A percentile compares a stretch with the other conserved stretches of the same genome.
phyloP scores from a whole-genome alignment of 2,888 invertebrate genomes.

The Pyrrhosoma nymphula region DNA sequence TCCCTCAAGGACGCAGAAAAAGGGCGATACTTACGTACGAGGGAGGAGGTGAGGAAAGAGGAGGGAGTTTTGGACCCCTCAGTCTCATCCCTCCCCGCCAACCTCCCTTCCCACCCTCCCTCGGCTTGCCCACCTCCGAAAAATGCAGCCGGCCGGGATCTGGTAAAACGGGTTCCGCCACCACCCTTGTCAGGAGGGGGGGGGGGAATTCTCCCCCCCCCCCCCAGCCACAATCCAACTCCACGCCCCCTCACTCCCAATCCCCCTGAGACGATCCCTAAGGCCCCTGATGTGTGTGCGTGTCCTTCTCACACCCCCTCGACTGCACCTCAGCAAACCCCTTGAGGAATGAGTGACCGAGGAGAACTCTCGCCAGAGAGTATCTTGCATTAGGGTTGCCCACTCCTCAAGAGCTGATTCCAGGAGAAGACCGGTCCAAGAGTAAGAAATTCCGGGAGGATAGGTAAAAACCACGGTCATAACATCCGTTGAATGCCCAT shows the following conservation, averaged over 20 bases:
- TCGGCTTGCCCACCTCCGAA: background rate
- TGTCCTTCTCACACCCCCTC: background rate
- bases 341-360: background rate
- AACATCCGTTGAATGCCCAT: no score
- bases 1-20: slow-evolving; percentile 34
- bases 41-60: background rate
- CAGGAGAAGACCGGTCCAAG: no score
- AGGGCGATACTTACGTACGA: slow-evolving; percentile 25
- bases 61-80: no score
- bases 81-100: background rate
- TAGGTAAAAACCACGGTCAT: no score
- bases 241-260: background rate
- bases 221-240: background rate
- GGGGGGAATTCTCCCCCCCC: background rate
- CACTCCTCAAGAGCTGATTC: no score
- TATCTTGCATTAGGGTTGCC: no score
- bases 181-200: background rate
- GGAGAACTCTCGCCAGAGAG: background rate
- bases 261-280: background rate
- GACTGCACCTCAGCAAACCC: background rate
- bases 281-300: background rate
- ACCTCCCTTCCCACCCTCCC: background rate
- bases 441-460: no score
- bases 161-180: slow-evolving; percentile 62
- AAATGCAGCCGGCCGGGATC: slow-evolving; percentile 61